phyloP scores from a whole-genome alignment of 2,113 vertebrate genomes.

The Corvus hawaiiensis region DNA sequence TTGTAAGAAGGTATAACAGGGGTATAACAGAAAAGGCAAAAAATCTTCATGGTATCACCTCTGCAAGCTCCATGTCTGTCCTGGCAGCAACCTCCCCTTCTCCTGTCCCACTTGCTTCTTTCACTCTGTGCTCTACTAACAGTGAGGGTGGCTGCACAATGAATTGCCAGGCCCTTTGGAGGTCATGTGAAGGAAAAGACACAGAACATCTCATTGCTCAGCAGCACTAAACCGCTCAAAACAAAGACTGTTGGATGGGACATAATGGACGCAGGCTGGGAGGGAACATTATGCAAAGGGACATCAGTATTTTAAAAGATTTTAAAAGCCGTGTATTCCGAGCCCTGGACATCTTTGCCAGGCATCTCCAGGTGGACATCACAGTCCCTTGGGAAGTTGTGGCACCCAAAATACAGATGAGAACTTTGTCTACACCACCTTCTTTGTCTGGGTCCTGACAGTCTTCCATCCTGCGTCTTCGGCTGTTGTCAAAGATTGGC shows the following conservation, averaged over 20 bases:
- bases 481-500: neutral
- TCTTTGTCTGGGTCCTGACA: neutral
- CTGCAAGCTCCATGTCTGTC: neutral
- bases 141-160: neutral
- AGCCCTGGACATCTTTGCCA: neutral
- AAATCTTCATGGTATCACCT: no score
- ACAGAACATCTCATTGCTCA: neutral
- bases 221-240: neutral
- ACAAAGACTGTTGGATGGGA: neutral
- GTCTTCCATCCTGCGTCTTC: neutral
- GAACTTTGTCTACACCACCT: neutral
- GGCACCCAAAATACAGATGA: neutral
- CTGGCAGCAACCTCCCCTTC: neutral
- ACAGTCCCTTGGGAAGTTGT: neutral
- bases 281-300: neutral
- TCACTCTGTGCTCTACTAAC: neutral
- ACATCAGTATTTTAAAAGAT: neutral
- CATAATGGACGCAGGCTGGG: neutral
- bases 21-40: no score
- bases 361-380: neutral
- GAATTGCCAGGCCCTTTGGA: neutral
- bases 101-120: neutral
- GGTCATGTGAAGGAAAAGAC: neutral
- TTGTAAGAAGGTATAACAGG: no score
- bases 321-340: neutral